Base-by-base conservation (phyloP, 37 sponge, comb jelly and placozoan species). In the Mnemiopsis leidyi region DNA sequence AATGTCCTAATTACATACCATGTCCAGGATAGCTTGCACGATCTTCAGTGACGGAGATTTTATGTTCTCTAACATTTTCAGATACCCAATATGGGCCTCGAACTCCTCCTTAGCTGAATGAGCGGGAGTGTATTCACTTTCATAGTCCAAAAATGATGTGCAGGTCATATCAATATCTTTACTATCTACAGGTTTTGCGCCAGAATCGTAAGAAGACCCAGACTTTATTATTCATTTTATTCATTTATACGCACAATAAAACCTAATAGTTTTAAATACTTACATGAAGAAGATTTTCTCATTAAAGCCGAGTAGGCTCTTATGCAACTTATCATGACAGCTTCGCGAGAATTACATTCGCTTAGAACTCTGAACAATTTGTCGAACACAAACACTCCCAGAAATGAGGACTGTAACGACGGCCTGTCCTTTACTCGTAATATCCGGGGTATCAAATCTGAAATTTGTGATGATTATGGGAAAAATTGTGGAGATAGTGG, bases 61-160 rank as follows among this genome's bases (percentile, higher is more conserved):
- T 3, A 85, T 21, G 1, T 7, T 85, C 0, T 85, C 90, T 61
- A 85, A 23, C 61, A 85, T 35, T 40, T 38, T 40, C 1, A 3
- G 7, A 85, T 85, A 85, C 36, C 90, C 90, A 5, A 85, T 85
- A 39, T 85, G 40, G 38, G 23, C 16, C 26, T 85, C 90, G n/a
- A 85, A 40, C 35, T 85, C 90, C 36, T 85, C 90, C n/a, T 85
- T 85, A 2, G 90, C 90, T 85, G 48, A 25, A 85, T 25, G 24
- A 16, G 24, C 5, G 24, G 24, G 24, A 7, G 76, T 73, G 16
- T 21, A 61, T 18, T 61, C 68, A 21, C 68, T 21, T 18, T 61
- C 68, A 18, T 21, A 21, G 18, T 61, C 68, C 18, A 9, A 61
- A 61, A 21, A 61, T 21, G 18, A 61, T 61, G 18, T 61, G 9